Percentiles rank a stretch among this genome's conserved stretches.
These are phyloP conservation scores for Eupsilia transversa DNA, from an alignment of 2,888 invertebrate species.

Conservation along the genomic window DNA sequence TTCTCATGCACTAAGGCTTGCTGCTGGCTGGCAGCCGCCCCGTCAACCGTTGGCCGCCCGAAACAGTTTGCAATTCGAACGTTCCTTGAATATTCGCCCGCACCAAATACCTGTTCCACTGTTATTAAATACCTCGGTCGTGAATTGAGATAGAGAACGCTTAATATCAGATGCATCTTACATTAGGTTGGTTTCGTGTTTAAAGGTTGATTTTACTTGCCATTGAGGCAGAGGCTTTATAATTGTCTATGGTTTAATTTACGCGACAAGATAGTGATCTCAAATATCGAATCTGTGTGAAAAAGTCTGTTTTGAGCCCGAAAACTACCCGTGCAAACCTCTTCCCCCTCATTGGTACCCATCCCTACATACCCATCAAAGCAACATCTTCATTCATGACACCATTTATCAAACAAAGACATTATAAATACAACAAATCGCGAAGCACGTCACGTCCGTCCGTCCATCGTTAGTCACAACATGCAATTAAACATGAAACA, in stretches of 20 bases:
- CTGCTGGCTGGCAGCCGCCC: background rate
- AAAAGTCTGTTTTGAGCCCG: background rate
- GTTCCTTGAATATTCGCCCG: constrained; percentile 61
- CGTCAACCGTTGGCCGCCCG: constrained; percentile 39
- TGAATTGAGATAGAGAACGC: constrained; percentile 32
- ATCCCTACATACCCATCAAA: background rate
- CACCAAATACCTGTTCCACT: constrained; percentile 46
- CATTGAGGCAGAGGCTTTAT: background rate
- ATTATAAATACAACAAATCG: constrained; percentile 34
- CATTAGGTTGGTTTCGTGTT: background rate
- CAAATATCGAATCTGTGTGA: background rate
- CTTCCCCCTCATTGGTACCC: background rate
- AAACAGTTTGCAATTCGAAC: constrained; percentile 61
- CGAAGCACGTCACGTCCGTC: constrained; percentile 43
- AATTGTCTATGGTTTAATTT: background rate
- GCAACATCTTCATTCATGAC: background rate
- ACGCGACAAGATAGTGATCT: background rate
- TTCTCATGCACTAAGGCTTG: constrained; percentile 31
- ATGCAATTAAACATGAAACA: constrained; percentile 58
- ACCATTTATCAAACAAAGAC: constrained; percentile 28
- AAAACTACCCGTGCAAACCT: background rate
- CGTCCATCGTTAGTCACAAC: constrained; percentile 39
- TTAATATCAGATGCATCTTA: constrained; percentile 11
- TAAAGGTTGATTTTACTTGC: background rate
- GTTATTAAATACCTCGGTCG: constrained; percentile 55